phyloP scores from a whole-genome alignment of 2,113 vertebrate species.

The Epinephelus lanceolatus region DNA sequence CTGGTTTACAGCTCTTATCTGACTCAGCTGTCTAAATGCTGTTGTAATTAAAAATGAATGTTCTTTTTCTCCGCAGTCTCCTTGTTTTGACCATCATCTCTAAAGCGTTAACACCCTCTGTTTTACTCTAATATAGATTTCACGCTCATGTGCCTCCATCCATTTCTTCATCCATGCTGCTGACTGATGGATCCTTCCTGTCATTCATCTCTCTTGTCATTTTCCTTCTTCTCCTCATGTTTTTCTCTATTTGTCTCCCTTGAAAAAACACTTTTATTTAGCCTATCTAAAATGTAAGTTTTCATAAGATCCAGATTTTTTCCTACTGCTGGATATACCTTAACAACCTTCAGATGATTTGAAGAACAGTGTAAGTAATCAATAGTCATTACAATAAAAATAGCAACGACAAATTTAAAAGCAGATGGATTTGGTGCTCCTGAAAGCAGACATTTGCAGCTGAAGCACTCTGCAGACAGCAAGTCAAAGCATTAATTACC shows the following conservation, averaged over 20 bases:
- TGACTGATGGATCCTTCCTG: slow-evolving; percentile 7
- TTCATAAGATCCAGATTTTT: no score
- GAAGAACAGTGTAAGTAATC: no score
- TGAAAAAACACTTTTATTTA: background rate
- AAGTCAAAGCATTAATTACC: no score
- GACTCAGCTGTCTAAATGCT: background rate
- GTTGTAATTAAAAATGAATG: background rate
- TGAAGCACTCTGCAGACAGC: no score
- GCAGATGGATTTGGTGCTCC: no score
- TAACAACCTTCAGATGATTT: background rate
- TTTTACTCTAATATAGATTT: background rate
- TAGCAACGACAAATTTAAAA: no score
- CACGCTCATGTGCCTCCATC: background rate
- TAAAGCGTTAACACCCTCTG: background rate
- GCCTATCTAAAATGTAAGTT: background rate
- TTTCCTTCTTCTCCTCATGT: background rate
- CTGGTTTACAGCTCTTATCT: background rate
- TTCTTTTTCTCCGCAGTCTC: background rate
- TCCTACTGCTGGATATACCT: background rate
- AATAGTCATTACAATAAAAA: no score
- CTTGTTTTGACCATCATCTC: background rate
- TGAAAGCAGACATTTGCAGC: no score
- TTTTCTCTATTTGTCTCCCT: slow-evolving; percentile 18
- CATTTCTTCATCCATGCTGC: background rate
- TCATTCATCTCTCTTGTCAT: slow-evolving; percentile 22